Evolutionary conservation across 2,113 vertebrate genomes (phyloP).

Genomic region (Geococcyx californianus): DNA sequence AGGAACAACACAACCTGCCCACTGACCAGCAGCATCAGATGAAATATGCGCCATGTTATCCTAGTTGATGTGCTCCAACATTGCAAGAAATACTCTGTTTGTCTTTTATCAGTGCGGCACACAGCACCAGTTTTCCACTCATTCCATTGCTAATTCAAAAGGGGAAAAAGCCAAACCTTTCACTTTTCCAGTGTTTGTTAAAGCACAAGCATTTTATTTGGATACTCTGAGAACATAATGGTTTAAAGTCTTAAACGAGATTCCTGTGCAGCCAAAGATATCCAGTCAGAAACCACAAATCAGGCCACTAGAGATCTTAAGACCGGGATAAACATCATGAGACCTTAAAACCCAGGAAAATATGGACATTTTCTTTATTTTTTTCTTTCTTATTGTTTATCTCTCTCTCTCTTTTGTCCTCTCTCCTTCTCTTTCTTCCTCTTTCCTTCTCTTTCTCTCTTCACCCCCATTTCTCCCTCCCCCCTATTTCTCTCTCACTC

Average conservation of each 20-base stretch:
- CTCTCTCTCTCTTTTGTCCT: neutral
- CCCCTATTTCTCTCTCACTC: neutral
- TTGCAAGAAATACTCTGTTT: neutral
- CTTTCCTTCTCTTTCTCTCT: too few species aligned
- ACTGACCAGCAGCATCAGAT: neutral
- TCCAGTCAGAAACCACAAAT: conserved; percentile 34
- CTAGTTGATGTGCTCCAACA: neutral
- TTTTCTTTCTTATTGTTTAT: neutral
- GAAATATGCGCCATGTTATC: neutral
- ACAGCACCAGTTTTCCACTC: conserved; percentile 49
- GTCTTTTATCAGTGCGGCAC: conserved; percentile 1
- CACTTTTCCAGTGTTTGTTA: conserved; percentile 41
- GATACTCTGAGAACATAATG: conserved; percentile 31
- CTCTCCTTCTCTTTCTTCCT: neutral
- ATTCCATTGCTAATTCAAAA: conserved; percentile 45
- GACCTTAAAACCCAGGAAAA: neutral
- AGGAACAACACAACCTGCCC: neutral
- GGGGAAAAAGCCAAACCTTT: conserved; percentile 48
- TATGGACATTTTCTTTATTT: too few species aligned
- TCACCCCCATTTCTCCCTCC: too few species aligned
- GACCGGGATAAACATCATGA: conserved; percentile 47
- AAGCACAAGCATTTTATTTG: conserved; percentile 17
- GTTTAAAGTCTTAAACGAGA: conserved; percentile 48
- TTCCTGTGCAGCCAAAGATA: conserved; percentile 23
- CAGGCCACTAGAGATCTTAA: neutral